phyloP scores from a whole-genome alignment of 2,888 invertebrate genomes.

The Oxystoma pomonae region DNA sequence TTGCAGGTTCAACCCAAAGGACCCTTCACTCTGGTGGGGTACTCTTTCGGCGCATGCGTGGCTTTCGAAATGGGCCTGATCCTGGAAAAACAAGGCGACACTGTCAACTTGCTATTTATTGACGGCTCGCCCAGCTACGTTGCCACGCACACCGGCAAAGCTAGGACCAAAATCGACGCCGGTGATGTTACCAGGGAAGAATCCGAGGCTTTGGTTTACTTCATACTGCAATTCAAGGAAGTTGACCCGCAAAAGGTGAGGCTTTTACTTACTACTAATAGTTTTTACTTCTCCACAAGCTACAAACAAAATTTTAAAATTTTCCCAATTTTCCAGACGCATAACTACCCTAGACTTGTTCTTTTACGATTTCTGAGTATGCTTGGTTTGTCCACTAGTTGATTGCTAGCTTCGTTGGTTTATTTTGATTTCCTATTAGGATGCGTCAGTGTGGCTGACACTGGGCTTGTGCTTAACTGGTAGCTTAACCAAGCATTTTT shows the following conservation, averaged over 20 bases:
- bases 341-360: too few species aligned
- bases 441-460: too few species aligned
- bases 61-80: constrained; percentile 93
- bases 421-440: too few species aligned
- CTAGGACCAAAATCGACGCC: constrained; percentile 54
- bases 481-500: too few species aligned
- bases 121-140: constrained; percentile 89
- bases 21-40: constrained; percentile 87
- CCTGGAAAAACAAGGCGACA: constrained; percentile 61
- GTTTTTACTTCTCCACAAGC: too few species aligned
- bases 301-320: too few species aligned
- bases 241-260: constrained; percentile 67
- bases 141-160: constrained; percentile 68
- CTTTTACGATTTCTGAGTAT: too few species aligned
- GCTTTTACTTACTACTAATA: too few species aligned
- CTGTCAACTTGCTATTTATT: constrained; percentile 66
- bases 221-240: constrained; percentile 74
- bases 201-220: constrained; percentile 75
- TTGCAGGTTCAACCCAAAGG: constrained; percentile 62
- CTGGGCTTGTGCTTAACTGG: too few species aligned
- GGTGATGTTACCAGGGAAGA: constrained; percentile 55
- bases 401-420: too few species aligned
- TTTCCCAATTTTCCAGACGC: too few species aligned
- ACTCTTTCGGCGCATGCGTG: constrained; percentile 93
- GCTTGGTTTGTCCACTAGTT: too few species aligned